Evolutionary conservation across 2,888 invertebrate genomes (phyloP), one percentile per base, ranked within the genome.

Genomic region (Aelia acuminata): DNA sequence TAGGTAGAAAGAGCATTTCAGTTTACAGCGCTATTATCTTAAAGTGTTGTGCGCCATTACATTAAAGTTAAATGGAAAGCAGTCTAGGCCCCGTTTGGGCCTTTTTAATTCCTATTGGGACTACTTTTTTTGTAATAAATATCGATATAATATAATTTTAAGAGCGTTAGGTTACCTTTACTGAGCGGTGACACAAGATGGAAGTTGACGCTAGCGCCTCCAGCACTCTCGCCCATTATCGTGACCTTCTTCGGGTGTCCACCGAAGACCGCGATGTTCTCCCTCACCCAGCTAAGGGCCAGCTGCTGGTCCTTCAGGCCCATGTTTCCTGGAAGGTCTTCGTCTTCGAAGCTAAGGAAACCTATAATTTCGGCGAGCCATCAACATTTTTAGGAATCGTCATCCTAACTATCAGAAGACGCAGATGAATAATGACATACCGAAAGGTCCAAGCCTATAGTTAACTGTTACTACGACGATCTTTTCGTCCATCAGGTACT

Each of bases 311-410:
- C 85, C 43, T 85, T 85, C 57, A 85, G 50, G 15, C 85, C 85
- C 85, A 85, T 53, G 57, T 85, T 85, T 35, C 85, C 85, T 1
- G 85, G 53, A 35, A 50, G 85, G 20, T 57, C 85, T 31, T 50
- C 57, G 85, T 85, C 85, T 57, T 57, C 85, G 57, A 85, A 85
- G 85, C 85, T 85, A 35, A 85, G 39, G 43, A 85, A 89, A 87
- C 48, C 89, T 87, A 63, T 26, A 35, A 35, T 18, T 75, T 26
- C 13, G 84, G 53, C 49, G n/a, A 11, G 26, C 3, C 13, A 43
- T n/a, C 43, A 3, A 0, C 7, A 80, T 43, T 7, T 43, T 11
- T 11, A 43, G 35, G 15, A 43, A 80, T n/a, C 11, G n/a, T n/a
- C 22, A 15, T 8, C 39, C 39, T 43, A 1, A 0, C 8, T n/a